These are phyloP conservation scores for Polyploca ridens DNA, from an alignment of 2,888 invertebrate species.

Conservation along the genomic window DNA sequence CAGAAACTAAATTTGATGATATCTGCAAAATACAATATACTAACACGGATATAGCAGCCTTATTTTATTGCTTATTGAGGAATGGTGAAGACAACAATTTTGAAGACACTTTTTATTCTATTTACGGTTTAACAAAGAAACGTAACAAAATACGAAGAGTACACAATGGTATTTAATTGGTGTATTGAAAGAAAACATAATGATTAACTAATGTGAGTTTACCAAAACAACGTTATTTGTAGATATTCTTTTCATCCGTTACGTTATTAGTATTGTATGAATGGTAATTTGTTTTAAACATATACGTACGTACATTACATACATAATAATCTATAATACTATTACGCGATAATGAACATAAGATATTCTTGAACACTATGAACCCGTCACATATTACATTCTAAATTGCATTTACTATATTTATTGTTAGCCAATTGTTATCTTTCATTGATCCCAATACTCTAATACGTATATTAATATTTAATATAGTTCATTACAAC, in stretches of 20 bases:
- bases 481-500: conserved; percentile 1
- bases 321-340: conserved; percentile 4
- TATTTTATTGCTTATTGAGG: background rate
- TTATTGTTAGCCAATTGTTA: conserved; percentile 19
- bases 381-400: conserved; percentile 17
- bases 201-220: background rate
- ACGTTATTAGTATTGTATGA: background rate
- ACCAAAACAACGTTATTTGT: no score
- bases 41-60: background rate
- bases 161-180: background rate
- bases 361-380: conserved; percentile 14
- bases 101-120: background rate
- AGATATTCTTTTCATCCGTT: no score
- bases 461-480: conserved; percentile 17
- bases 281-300: background rate
- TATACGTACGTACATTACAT: background rate
- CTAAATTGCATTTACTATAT: conserved; percentile 25
- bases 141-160: background rate
- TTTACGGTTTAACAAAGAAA: background rate
- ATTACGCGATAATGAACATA: conserved; percentile 15
- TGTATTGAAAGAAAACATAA: background rate
- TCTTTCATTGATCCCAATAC: conserved; percentile 19
- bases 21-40: background rate
- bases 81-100: background rate
- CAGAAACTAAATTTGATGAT: no score